A percentile compares a stretch with the other conserved stretches of the same genome.
Conservation (phyloP, 2,888 invertebrate genomes). For the Monopis laevigella region DNA sequence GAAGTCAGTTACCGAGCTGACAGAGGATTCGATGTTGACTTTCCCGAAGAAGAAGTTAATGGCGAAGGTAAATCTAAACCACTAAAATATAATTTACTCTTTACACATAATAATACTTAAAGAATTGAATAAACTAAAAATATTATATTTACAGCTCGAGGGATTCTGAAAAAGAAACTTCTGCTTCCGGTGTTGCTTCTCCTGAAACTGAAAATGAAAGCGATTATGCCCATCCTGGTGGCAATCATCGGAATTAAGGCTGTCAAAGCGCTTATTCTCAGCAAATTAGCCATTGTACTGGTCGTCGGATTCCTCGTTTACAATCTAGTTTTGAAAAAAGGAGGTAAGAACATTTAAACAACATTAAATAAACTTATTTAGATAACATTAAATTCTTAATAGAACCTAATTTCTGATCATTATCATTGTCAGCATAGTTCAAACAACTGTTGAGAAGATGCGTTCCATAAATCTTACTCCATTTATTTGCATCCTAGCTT, state of each 20-base stretch:
- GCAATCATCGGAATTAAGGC: conserved; percentile 83
- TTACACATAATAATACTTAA: no score
- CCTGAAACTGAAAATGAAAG: conserved; percentile 85
- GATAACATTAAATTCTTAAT: no score
- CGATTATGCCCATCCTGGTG: conserved; percentile 83
- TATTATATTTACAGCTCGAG: conserved; percentile 72
- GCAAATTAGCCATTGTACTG: conserved; percentile 82
- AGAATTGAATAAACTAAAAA: no score
- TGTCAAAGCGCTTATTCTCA: conserved; percentile 83
- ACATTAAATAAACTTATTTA: no score
- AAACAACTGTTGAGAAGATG: no score
- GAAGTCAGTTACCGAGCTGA: conserved; percentile 74
- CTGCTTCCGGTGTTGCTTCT: conserved; percentile 80
- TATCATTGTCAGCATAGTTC: no score
- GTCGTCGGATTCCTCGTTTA: conserved; percentile 84
- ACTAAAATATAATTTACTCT: no score
- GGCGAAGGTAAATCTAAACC: conserved; percentile 68
- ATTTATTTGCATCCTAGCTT: no score
- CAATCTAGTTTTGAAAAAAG: conserved; percentile 76
- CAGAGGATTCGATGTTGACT: conserved; percentile 71
- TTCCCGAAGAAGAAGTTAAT: conserved; percentile 62
- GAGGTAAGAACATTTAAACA: no score
- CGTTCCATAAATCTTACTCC: no score
- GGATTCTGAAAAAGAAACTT: conserved; percentile 84
- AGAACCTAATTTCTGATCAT: no score